Conservation (phyloP, 2,888 invertebrate species). For the Leptothorax acervorum region DNA sequence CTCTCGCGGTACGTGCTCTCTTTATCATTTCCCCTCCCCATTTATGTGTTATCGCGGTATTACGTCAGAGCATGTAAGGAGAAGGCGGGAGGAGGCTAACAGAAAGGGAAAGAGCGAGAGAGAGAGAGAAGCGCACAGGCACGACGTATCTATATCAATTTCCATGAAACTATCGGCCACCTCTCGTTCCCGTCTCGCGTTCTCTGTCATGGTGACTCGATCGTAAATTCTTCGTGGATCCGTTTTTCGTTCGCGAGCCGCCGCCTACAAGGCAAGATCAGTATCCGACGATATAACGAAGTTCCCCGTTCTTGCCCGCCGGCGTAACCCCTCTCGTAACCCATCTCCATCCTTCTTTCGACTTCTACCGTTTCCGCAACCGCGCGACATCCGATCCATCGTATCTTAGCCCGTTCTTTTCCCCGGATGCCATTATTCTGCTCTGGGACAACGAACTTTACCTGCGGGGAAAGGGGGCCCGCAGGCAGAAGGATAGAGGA, state of each 20-base stretch:
- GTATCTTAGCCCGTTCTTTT: conserved; percentile 38
- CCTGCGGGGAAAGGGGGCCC: conserved; percentile 7
- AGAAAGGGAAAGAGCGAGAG: neutral
- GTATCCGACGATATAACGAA: conserved; percentile 54
- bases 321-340: neutral
- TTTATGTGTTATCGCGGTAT: conserved; percentile 61
- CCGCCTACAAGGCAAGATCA: conserved; percentile 33
- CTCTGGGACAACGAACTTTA: conserved; percentile 65
- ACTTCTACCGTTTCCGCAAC: conserved; percentile 27
- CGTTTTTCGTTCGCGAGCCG: conserved; percentile 34
- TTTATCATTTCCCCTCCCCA: conserved; percentile 45
- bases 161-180: conserved; percentile 54
- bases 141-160: conserved; percentile 62
- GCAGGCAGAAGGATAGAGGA: neutral
- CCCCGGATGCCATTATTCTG: conserved; percentile 59
- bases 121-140: conserved; percentile 2
- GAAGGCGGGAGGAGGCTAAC: neutral
- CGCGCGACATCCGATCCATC: conserved; percentile 47
- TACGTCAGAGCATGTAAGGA: conserved; percentile 38
- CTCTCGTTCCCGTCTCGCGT: conserved; percentile 36
- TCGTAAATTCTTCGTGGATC: conserved; percentile 59
- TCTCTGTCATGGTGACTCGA: conserved; percentile 43
- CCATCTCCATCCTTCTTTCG: conserved; percentile 32
- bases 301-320: conserved; percentile 52
- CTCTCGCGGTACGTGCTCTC: conserved; percentile 49